phyloP scores from a whole-genome alignment of 1,140 invertebrate genomes.

The Drosophila littoralis region DNA sequence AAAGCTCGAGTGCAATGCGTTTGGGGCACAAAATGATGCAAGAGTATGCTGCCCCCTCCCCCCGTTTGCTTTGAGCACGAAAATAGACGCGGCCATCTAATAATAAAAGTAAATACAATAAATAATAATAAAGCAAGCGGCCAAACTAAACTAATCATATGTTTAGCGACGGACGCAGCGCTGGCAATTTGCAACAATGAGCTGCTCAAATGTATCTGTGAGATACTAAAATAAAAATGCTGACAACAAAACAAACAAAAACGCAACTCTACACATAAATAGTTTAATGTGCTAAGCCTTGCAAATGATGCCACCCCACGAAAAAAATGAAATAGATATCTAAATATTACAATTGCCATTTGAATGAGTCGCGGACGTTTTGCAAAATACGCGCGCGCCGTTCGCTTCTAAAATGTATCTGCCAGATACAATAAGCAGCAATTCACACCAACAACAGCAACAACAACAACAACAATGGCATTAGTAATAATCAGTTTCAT shows the following conservation, averaged over 20 bases:
- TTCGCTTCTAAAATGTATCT: conserved; percentile 58
- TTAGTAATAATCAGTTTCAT: conserved; percentile 81
- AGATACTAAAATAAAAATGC: conserved; percentile 51
- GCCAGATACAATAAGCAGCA: conserved; percentile 75
- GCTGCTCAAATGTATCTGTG: conserved; percentile 51
- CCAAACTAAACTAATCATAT: conserved; percentile 77
- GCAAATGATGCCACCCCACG: conserved; percentile 73
- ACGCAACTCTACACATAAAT: conserved; percentile 76
- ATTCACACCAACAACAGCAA: conserved; percentile 65
- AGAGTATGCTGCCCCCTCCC: background rate
- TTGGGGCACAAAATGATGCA: background rate
- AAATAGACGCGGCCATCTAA: conserved; percentile 74
- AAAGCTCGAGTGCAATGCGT: background rate
- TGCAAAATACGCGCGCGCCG: conserved; percentile 49
- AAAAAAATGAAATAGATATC: conserved; percentile 53
- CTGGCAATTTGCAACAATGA: conserved; percentile 74
- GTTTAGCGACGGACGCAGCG: conserved; percentile 46
- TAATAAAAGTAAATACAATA: conserved; percentile 79
- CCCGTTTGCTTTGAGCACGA: conserved; percentile 33
- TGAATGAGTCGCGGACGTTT: conserved; percentile 43
- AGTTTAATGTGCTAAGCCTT: conserved; percentile 80
- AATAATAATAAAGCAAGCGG: conserved; percentile 67
- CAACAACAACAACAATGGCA: conserved; percentile 52
- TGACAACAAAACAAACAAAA: conserved; percentile 35
- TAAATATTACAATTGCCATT: conserved; percentile 61